phyloP scores from a whole-genome alignment of 1,140 invertebrate species.

The Drosophila ogumai region DNA sequence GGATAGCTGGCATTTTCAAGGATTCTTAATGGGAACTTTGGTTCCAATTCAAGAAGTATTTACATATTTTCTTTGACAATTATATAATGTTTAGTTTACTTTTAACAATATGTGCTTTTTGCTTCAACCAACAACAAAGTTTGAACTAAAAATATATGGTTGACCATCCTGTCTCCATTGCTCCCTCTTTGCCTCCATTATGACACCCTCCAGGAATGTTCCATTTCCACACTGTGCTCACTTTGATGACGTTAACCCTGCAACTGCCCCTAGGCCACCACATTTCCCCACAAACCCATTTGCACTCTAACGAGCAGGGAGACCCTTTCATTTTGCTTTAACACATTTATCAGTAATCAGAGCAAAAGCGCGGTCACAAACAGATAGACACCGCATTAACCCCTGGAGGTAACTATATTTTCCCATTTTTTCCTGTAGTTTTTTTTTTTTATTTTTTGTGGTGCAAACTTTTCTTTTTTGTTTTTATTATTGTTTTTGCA shows the following conservation, averaged over 20 bases:
- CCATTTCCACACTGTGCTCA: slow-evolving; percentile 37
- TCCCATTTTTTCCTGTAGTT: neutral
- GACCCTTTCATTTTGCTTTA: slow-evolving; percentile 46
- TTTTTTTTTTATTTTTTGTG: slow-evolving; percentile 3
- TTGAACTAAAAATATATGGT: slow-evolving; percentile 1
- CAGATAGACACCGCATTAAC: slow-evolving; percentile 56
- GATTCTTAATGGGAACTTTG: neutral
- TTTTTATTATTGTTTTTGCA: slow-evolving; percentile 46
- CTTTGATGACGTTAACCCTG: slow-evolving; percentile 31
- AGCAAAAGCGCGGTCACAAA: slow-evolving; percentile 50
- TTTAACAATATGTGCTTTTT: neutral
- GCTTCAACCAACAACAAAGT: neutral
- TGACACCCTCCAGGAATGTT: slow-evolving; percentile 17
- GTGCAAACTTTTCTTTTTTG: slow-evolving; percentile 19
- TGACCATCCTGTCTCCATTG: neutral
- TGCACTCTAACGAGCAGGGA: slow-evolving; percentile 33
- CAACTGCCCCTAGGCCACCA: slow-evolving; percentile 13
- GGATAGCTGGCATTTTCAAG: neutral
- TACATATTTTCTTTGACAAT: too few relatives aligned
- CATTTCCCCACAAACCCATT: slow-evolving; percentile 25
- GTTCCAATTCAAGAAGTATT: neutral
- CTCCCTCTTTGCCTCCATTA: neutral
- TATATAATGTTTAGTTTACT: too few relatives aligned
- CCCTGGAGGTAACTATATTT: slow-evolving; percentile 44
- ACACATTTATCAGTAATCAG: slow-evolving; percentile 74